A percentile compares a stretch with the other conserved stretches of the same genome.
Conservation (phyloP, 2,113 vertebrate species). For the Symphodus melops region DNA sequence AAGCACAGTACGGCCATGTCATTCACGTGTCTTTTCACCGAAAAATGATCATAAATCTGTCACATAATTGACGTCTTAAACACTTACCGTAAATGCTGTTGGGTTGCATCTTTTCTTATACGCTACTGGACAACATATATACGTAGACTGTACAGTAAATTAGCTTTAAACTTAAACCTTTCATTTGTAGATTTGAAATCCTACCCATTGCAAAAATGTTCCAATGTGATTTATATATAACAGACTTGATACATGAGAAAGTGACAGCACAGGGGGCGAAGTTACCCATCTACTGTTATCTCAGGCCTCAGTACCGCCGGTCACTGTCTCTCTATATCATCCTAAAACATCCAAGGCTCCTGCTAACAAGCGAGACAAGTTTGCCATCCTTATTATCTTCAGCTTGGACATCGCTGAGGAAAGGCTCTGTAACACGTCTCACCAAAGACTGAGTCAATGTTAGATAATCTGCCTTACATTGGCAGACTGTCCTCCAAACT, state of each 20-base stretch:
- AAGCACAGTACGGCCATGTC: no score
- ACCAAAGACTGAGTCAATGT: conserved; percentile 31
- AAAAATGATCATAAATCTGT: no score
- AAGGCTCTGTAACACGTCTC: conserved; percentile 34
- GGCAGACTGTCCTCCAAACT: conserved; percentile 18
- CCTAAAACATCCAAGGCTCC: conserved; percentile 24
- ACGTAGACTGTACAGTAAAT: background rate
- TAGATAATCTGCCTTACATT: conserved; percentile 34
- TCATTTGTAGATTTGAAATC: conserved; percentile 17
- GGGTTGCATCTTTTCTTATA: background rate
- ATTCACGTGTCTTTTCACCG: no score
- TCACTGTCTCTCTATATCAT: conserved; percentile 30
- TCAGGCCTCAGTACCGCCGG: background rate
- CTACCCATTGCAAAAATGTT: background rate
- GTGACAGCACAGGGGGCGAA: conserved; percentile 26
- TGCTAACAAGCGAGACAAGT: conserved; percentile 54
- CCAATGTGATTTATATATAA: background rate
- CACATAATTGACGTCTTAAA: no score
- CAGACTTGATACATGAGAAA: background rate
- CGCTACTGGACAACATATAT: background rate
- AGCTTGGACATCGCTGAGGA: conserved; percentile 20
- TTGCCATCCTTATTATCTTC: conserved; percentile 44
- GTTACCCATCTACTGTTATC: conserved; percentile 20
- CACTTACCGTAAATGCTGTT: no score
- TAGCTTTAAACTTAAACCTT: conserved; percentile 3